Percentiles rank a stretch among this genome's conserved stretches.
These are phyloP conservation scores for Tenthredo distinguenda DNA, from an alignment of 2,888 invertebrate genomes.

Conservation along the genomic window DNA sequence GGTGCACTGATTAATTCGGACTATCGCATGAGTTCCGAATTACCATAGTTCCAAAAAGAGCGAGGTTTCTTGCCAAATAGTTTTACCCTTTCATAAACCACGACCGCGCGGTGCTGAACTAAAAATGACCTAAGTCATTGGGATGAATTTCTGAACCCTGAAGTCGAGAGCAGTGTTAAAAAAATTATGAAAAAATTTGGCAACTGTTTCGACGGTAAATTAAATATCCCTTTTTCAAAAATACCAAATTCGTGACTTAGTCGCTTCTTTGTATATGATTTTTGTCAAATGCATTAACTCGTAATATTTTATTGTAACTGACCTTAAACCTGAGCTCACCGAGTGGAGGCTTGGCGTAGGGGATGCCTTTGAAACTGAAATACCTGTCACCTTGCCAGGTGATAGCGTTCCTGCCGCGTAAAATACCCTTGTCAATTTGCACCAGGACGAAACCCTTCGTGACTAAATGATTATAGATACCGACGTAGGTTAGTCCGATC, in stretches of 20 bases:
- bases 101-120: no score
- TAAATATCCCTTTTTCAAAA: not conserved
- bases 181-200: no score
- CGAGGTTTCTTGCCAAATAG: no score
- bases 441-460: not conserved
- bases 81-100: no score
- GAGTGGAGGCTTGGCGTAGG: constrained; percentile 13
- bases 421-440: not conserved
- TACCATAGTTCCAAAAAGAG: no score
- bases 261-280: not conserved
- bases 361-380: constrained; percentile 11
- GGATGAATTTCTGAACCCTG: no score
- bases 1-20: no score
- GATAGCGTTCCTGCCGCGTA: not conserved
- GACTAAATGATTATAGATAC: not conserved
- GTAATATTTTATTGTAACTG: not conserved
- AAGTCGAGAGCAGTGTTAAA: no score
- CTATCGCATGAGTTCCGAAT: no score
- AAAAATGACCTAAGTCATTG: no score
- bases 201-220: no score
- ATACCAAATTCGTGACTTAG: not conserved
- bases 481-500: not conserved
- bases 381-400: not conserved
- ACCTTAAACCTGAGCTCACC: constrained; percentile 22
- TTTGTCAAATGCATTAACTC: not conserved